Conservation (phyloP, 1,140 invertebrate species). For the Leptoteleia sp. region DNA sequence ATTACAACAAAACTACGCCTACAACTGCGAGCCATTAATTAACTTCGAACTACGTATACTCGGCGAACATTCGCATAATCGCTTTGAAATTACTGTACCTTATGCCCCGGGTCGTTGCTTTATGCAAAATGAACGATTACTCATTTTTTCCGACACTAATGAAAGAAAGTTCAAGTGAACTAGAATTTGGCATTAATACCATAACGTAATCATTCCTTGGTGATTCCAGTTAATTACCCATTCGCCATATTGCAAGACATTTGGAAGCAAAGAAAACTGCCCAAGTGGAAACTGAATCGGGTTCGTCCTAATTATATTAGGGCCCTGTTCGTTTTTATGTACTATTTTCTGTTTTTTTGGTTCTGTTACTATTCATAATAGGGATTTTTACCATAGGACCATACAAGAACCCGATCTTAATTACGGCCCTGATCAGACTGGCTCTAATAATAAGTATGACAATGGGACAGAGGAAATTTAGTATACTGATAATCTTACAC, state of each 20-base stretch:
- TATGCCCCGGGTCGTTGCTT: constrained; percentile 6
- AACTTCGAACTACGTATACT: constrained; percentile 30
- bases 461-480: too few relatives aligned
- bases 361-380: too few relatives aligned
- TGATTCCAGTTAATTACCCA: constrained; percentile 45
- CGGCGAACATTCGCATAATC: constrained; percentile 28
- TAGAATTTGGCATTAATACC: constrained; percentile 39
- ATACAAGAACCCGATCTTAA: too few relatives aligned
- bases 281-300: too few relatives aligned
- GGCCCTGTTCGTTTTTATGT: too few relatives aligned
- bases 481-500: too few relatives aligned
- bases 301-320: too few relatives aligned
- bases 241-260: constrained; percentile 17
- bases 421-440: too few relatives aligned
- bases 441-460: too few relatives aligned
- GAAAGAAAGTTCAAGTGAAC: constrained; percentile 46
- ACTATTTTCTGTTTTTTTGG: too few relatives aligned
- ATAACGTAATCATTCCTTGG: constrained; percentile 21
- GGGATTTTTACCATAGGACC: too few relatives aligned
- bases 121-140: constrained; percentile 42
- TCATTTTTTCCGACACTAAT: constrained; percentile 55
- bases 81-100: constrained; percentile 33
- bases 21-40: constrained; percentile 21
- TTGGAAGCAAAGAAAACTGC: not conserved
- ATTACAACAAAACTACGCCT: not conserved